Evolutionary conservation across 2,797 vertebrate species (phyloP), one percentile per base, ranked within the genome.

Genomic region (Gymnocypris eckloni): DNA sequence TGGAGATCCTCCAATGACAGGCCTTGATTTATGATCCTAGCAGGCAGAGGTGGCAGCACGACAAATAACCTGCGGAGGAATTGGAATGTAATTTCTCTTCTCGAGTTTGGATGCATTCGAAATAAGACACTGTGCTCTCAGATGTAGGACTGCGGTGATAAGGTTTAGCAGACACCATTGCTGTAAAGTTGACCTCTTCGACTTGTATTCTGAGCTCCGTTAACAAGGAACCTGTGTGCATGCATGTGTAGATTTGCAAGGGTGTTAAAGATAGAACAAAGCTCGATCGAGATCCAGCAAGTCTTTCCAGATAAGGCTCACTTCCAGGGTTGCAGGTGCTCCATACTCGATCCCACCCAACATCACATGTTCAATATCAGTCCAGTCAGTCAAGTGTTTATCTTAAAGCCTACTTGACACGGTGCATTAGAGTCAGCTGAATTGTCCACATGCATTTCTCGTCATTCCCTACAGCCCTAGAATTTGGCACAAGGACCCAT

Each of bases 1-100:
- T 79, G 81, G 82, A 87, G 85, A 87, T 88, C 85, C 76, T 85
- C 84, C 76, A 82, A 87, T 70, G 66, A 80, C 69, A 69, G 70
- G 48, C 39, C 41, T 73, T 91, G 87, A 90, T 90, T 90, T 89
- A 91, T 88, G 89, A 89, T 61, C 43, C 52, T 81, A 69, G 76
- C 83, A 54, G 86, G 61, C 67, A 1, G 45, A 89, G 87, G 88
- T 87, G 86, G 89, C 90, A 90, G 86, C 54, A 87, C 89, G 90
- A 91, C 82, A 84, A 89, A 90, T 88, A 83, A 85, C 79, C 76
- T 73, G 86, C 59, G 15, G 85, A 83, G 56, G 72, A 90, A 88
- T 66, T 64, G 83, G 81, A 89, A 87, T 64, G 81, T 79, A 56
- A 80, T 88, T 61, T 87, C 66, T 82, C 75, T 80, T 70, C 37